Conservation (phyloP, 2,888 invertebrate species). For the Hylaea fasciaria region DNA sequence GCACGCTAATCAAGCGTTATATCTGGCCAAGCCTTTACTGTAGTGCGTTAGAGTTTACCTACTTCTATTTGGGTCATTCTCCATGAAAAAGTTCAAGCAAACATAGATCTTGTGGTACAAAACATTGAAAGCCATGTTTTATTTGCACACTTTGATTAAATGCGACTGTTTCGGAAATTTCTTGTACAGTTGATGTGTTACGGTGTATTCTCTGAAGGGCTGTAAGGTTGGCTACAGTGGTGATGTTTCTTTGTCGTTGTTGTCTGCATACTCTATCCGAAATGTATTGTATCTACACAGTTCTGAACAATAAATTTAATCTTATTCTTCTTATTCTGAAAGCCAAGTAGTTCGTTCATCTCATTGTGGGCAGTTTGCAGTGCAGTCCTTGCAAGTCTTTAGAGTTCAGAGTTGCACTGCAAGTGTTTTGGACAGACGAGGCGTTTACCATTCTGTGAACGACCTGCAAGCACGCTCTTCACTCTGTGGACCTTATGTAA, state of each 20-base stretch:
- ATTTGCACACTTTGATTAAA: slow-evolving; percentile 27
- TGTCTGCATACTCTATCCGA: too few species aligned
- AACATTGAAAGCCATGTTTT: slow-evolving; percentile 12
- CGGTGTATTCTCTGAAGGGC: slow-evolving; percentile 2
- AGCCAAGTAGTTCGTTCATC: too few species aligned
- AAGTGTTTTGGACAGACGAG: too few species aligned
- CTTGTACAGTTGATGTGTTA: slow-evolving; percentile 14
- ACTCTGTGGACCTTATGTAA: too few species aligned
- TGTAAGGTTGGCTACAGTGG: background rate
- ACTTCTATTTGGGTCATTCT: background rate
- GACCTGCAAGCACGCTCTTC: too few species aligned
- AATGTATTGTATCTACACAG: too few species aligned
- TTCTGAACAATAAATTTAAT: too few species aligned
- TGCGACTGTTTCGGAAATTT: slow-evolving; percentile 15
- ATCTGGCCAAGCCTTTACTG: background rate
- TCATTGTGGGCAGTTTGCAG: too few species aligned
- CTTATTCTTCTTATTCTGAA: too few species aligned
- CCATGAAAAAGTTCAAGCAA: slow-evolving; percentile 2
- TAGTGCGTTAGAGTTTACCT: background rate
- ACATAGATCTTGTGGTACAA: slow-evolving; percentile 6
- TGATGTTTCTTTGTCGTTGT: background rate
- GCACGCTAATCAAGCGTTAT: background rate
- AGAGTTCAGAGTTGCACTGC: too few species aligned
- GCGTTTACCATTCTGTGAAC: too few species aligned
- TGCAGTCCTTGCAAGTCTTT: too few species aligned